These are phyloP conservation scores for cattle (Bos taurus) DNA, from an alignment of 2,113 vertebrate species.

Conservation along the genomic window ARS-UCD2.0 NC_037330.1:10920501-10921000, in stretches of 20 bases:
- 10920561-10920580: not conserved
- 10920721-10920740: not conserved
- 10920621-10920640: not conserved
- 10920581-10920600: not conserved
- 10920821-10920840: not conserved
- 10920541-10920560: not conserved
- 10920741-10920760: not conserved
- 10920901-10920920: not conserved
- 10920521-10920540: not conserved
- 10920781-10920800: not conserved
- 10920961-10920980: not conserved
- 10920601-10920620: not conserved
- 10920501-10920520: not conserved
- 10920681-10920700: not conserved
- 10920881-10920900: not conserved
- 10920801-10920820: not conserved
- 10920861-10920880: not conserved
- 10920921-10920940: not conserved
- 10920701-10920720: not conserved
- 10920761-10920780: not conserved
- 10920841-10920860: not conserved
- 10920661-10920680: not conserved
- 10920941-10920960: not conserved
- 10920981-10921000: not conserved
- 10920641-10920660: rapidly evolving